phyloP scores from a whole-genome alignment of 2,888 invertebrate species.

The Chrysolina americana region DNA sequence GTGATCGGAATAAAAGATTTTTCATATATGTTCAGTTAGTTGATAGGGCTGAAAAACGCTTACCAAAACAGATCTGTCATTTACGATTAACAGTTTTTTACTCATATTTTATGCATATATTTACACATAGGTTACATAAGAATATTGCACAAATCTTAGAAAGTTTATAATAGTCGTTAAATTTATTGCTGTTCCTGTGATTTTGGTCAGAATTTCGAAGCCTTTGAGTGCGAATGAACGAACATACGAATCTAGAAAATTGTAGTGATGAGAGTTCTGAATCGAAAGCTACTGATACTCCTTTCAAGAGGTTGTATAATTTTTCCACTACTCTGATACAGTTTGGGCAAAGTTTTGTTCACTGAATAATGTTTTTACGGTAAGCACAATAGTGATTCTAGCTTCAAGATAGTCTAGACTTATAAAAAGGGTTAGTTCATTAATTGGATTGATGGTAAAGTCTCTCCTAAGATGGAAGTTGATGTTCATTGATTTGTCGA shows the following conservation, averaged over 20 bases:
- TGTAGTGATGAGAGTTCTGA: background rate
- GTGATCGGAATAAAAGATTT: too few relatives aligned
- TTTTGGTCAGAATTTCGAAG: slow-evolving; percentile 32
- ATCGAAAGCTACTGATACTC: background rate
- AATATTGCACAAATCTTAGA: slow-evolving; percentile 31
- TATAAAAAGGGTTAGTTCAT: too few relatives aligned
- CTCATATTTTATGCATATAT: slow-evolving; percentile 33
- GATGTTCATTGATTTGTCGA: too few relatives aligned
- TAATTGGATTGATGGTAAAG: too few relatives aligned
- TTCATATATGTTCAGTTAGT: too few relatives aligned
- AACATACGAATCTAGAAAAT: background rate
- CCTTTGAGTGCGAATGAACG: background rate
- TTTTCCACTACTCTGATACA: too few relatives aligned
- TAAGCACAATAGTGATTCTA: background rate
- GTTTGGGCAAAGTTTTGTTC: too few relatives aligned
- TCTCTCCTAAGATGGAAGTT: too few relatives aligned
- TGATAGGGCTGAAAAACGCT: background rate
- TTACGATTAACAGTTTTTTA: slow-evolving; percentile 12
- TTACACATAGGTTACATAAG: slow-evolving; percentile 27
- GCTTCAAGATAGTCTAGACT: too few relatives aligned
- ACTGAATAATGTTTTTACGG: background rate
- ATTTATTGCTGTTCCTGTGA: slow-evolving; percentile 29
- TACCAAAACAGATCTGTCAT: slow-evolving; percentile 1
- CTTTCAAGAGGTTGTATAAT: too few relatives aligned
- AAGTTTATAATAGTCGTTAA: slow-evolving; percentile 15